Percentiles rank a stretch among this genome's conserved stretches.
Evolutionary conservation across 2,888 invertebrate species (phyloP).

Genomic region (Nebria brevicollis): DNA sequence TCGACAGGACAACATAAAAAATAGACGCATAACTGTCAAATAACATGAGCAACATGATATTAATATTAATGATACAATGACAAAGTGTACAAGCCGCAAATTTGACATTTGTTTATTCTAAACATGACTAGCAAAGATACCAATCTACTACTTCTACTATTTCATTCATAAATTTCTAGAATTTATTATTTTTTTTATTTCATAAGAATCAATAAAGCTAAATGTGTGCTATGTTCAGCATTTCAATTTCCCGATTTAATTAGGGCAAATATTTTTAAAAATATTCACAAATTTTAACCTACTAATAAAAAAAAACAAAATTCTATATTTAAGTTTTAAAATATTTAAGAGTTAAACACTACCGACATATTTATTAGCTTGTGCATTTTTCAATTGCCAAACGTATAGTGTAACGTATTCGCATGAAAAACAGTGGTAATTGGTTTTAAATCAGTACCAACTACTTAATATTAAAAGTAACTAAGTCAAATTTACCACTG

Average conservation of each 20-base stretch:
- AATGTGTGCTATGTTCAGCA: too few species aligned
- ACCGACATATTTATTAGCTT: constrained; percentile 16
- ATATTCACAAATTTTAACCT: too few species aligned
- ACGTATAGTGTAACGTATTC: background rate
- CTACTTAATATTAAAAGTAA: background rate
- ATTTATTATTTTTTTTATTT: too few species aligned
- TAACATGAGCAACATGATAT: constrained; percentile 18
- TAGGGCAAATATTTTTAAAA: too few species aligned
- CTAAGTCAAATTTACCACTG: background rate
- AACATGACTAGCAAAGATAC: constrained; percentile 12
- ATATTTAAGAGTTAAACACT: background rate
- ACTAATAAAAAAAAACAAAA: background rate
- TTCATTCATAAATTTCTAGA: background rate
- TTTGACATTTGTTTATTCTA: constrained; percentile 18
- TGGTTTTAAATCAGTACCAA: constrained; percentile 5
- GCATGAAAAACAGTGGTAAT: constrained; percentile 15
- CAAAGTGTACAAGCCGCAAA: constrained; percentile 10
- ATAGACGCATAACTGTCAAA: constrained; percentile 17
- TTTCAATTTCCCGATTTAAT: too few species aligned
- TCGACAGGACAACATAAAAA: constrained; percentile 26
- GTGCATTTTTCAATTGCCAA: constrained; percentile 18
- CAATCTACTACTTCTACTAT: background rate
- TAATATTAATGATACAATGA: constrained; percentile 30
- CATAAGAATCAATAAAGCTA: too few species aligned
- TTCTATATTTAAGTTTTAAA: constrained; percentile 9